Base-by-base conservation (phyloP, 1,140 invertebrate species). In the Pseudomyrmex flavicornis region DNA sequence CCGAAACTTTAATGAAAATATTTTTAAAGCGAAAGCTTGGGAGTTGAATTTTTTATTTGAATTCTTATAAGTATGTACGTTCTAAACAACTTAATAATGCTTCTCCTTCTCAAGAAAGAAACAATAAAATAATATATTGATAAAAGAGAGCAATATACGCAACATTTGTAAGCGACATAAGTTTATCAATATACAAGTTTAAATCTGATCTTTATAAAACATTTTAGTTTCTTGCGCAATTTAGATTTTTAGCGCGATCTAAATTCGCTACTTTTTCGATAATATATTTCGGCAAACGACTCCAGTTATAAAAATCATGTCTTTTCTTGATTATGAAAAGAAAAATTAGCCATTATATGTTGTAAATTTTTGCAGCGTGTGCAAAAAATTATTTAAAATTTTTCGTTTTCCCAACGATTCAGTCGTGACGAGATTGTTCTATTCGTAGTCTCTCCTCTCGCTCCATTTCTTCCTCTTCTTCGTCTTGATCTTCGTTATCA, bases 401-500 rank as follows among this genome's bases (percentile, higher is more conserved):
- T 48, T 70, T 4, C 2, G 1, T 58, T 50, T 15, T 9, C 10
- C 84, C 7, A 1, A 65, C 12, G 5, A 59, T 61, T 83, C 13
- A 89, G 12, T 89, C 77, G 4, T 61, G 85, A 10, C 22, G 77
- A 65, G 79, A 66, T 26, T 44, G 52, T 44, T 86, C 76, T 59
- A 52, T 63, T 13, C 61, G 56, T 82, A 83, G 82, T 26, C 35
- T 83, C 68, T 70, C 83, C 54, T 74, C 68, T 10, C 85, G 62
- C 17, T 85, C 84, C 20, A 83, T 83, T 8, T 90, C 89, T 22
- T 89, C 90, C 1, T 87, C 89, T 5, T 88, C 89, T 59, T 92
- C 91, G 17, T 91, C 90, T 17, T 92, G 90, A 44, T 91, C 92
- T 22, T 92, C 92, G 13, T 91, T 91, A 68, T 89, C 91, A 13